A percentile compares a stretch with the other conserved stretches of the same genome.
phyloP scores from a whole-genome alignment of 1,140 invertebrate genomes.

The Temnothorax longispinosus region DNA sequence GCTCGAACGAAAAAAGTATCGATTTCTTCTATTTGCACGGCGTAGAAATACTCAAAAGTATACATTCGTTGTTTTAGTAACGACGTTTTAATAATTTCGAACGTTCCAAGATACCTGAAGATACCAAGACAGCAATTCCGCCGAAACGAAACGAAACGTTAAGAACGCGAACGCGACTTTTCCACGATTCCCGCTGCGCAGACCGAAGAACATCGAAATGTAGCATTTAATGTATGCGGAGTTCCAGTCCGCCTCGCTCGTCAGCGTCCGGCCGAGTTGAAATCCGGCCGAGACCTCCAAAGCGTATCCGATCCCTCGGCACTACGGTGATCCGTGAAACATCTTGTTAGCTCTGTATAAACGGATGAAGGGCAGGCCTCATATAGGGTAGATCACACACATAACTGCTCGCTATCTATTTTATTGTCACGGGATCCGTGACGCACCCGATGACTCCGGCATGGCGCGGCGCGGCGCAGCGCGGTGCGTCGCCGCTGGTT shows the following conservation, averaged over 20 bases:
- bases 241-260: constrained; percentile 68
- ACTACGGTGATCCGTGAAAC: constrained; percentile 83
- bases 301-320: constrained; percentile 80
- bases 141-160: constrained; percentile 38
- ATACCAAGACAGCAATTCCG: constrained; percentile 14
- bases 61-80: background rate
- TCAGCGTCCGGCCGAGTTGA: constrained; percentile 73
- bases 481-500: background rate
- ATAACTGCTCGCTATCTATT: constrained; percentile 49
- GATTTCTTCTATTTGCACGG: background rate
- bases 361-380: constrained; percentile 75
- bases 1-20: background rate
- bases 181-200: constrained; percentile 51
- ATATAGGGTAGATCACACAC: constrained; percentile 67
- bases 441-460: constrained; percentile 47
- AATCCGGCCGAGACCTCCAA: constrained; percentile 78
- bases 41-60: background rate
- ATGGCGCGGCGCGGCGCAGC: background rate
- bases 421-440: constrained; percentile 49
- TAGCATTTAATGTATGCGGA: constrained; percentile 68
- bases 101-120: background rate
- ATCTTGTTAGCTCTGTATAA: constrained; percentile 83
- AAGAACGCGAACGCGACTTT: constrained; percentile 55
- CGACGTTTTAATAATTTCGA: constrained; percentile 3
- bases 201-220: constrained; percentile 51